Evolutionary conservation across 2,888 invertebrate species (phyloP).

Genomic region (Mallateleia sp.): DNA sequence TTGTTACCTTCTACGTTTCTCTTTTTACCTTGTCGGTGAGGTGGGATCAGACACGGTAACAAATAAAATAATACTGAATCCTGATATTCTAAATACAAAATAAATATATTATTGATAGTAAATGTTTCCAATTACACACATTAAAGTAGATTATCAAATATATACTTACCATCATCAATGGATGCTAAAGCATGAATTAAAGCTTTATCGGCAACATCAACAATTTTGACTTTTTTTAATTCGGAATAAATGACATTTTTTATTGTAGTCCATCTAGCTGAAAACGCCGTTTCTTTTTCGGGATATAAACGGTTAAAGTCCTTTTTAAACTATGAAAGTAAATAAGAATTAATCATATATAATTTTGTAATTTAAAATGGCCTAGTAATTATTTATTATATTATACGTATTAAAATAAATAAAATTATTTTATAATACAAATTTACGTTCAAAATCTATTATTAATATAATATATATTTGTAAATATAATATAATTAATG

Average conservation of each 20-base stretch:
- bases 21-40: conserved; percentile 4
- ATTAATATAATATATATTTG: too few relatives aligned
- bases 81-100: background rate
- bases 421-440: too few relatives aligned
- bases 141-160: background rate
- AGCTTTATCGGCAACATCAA: background rate
- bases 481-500: too few relatives aligned
- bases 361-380: too few relatives aligned
- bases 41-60: conserved; percentile 9
- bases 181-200: background rate
- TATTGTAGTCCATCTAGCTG: background rate
- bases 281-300: background rate
- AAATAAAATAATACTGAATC: background rate
- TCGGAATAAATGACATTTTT: background rate
- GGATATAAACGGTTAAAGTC: background rate
- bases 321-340: too few relatives aligned
- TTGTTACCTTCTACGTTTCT: background rate
- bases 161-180: conserved; percentile 5
- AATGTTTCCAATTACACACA: too few relatives aligned
- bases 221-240: conserved; percentile 5
- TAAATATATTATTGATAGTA: too few relatives aligned
- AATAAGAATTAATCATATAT: too few relatives aligned
- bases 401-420: too few relatives aligned
- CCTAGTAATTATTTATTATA: too few relatives aligned
- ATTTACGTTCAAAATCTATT: too few relatives aligned